Conservation (phyloP, 2,113 vertebrate genomes). For the Amblyopsis rosae region DNA sequence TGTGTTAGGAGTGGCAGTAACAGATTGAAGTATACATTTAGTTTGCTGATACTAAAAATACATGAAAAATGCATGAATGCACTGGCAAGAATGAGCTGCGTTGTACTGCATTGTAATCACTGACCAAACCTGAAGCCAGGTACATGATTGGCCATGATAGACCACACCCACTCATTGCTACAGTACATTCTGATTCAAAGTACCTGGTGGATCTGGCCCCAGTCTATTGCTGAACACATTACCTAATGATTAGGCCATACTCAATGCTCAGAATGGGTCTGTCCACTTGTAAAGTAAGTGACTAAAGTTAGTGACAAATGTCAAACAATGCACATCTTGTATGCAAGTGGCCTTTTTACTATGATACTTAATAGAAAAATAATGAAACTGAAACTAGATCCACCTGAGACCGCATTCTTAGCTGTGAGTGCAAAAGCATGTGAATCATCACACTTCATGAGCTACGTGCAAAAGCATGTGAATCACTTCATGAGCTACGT, state of each 20-base stretch:
- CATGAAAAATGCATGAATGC: slow-evolving; percentile 51
- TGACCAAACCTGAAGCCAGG: too few relatives aligned
- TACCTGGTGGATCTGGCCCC: too few relatives aligned
- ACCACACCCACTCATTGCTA: too few relatives aligned
- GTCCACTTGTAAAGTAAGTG: neutral
- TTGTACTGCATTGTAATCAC: slow-evolving; percentile 4
- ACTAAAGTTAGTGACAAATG: neutral
- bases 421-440: slow-evolving; percentile 46
- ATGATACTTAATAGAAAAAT: neutral
- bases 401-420: neutral
- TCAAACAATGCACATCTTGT: neutral
- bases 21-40: neutral
- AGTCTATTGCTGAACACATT: slow-evolving; percentile 1
- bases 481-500: slow-evolving; percentile 34
- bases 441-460: slow-evolving; percentile 33
- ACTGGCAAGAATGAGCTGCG: slow-evolving; percentile 30
- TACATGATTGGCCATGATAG: too few relatives aligned
- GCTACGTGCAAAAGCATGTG: slow-evolving; percentile 48
- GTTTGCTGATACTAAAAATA: slow-evolving; percentile 7
- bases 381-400: neutral
- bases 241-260: too few relatives aligned
- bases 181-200: too few relatives aligned
- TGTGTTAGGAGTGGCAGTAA: neutral
- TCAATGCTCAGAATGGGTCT: slow-evolving; percentile 11
- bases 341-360: slow-evolving; percentile 4